phyloP scores from a whole-genome alignment of 2,113 vertebrate species.

The Lontra canadensis region DNA sequence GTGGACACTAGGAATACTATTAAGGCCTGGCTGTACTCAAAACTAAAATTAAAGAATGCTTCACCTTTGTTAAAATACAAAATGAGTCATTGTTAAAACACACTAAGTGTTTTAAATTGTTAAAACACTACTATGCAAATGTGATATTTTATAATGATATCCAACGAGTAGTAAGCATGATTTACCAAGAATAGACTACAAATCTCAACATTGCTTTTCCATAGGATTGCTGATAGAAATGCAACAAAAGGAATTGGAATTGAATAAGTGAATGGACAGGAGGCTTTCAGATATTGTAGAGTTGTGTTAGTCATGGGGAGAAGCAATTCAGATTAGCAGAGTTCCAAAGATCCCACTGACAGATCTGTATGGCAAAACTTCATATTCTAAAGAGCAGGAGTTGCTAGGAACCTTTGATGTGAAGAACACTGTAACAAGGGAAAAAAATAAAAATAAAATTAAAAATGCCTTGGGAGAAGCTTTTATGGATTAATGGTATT shows the following conservation, averaged over 20 bases:
- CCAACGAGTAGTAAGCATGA: neutral
- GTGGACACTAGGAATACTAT: neutral
- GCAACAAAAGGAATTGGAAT: neutral
- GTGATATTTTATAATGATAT: neutral
- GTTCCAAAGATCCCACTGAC: neutral
- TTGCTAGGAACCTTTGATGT: neutral
- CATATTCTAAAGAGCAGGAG: neutral
- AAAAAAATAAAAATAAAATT: neutral
- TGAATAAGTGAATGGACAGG: neutral
- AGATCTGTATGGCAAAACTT: neutral
- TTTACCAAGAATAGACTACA: neutral
- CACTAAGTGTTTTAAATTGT: neutral
- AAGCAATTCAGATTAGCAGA: neutral
- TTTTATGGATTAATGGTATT: neutral
- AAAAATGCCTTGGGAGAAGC: neutral
- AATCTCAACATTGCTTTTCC: neutral
- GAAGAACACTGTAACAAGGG: neutral
- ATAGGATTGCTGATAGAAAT: neutral
- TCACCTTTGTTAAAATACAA: neutral
- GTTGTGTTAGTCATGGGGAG: neutral
- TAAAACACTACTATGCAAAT: neutral
- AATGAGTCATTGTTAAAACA: neutral
- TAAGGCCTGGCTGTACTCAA: neutral
- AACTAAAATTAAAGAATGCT: neutral
- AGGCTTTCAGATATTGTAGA: neutral